Base-by-base conservation (phyloP, 2,888 invertebrate genomes). In the Watsonalla cultraria region DNA sequence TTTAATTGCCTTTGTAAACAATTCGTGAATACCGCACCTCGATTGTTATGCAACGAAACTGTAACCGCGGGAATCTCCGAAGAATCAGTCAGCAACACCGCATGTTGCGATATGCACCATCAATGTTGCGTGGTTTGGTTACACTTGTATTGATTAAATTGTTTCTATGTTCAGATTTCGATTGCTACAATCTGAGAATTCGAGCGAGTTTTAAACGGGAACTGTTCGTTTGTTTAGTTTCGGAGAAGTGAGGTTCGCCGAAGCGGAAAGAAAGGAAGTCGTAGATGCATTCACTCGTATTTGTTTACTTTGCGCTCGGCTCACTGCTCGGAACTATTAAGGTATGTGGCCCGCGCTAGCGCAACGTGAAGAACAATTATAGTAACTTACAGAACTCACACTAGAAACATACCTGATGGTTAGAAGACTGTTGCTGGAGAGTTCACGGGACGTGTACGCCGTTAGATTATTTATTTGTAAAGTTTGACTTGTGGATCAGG, bases 1-100 rank as follows among this genome's bases (percentile, higher is more conserved):
- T 69, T 76, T 82, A 81, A 84, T 84, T 82, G 78, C 73, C 66
- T 72, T 65, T 70, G 77, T 72, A 81, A 78, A 79, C 74, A 76
- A 68, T 69, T 77, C 68, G 71, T 69, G 74, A 70, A 69, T 72
- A 69, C 61, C 61, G 64, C 67, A 65, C 64, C 63, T 63, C 52
- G 56, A 56, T 57, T 55, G 70, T 78, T 82, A 76, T 65, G 82
- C 72, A 80, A 79, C 64, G 56, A 74, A 67, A 70, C 70, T 66
- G 67, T 76, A 74, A 74, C 76, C 75, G 72, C 74, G 70, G 72
- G 74, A 75, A 70, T 73, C 72, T 72, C 72, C 74, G 67, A n/a
- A 37, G 39, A 52, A 63, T 58, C 58, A 63, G 61, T 59, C 58
- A 63, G 61, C 59, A 65, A 66, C 64, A 70, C 66, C 64, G 54